Evolutionary conservation across 2,888 invertebrate genomes (phyloP), one percentile per base, ranked within the genome.

Genomic region (Leucozona laternaria): DNA sequence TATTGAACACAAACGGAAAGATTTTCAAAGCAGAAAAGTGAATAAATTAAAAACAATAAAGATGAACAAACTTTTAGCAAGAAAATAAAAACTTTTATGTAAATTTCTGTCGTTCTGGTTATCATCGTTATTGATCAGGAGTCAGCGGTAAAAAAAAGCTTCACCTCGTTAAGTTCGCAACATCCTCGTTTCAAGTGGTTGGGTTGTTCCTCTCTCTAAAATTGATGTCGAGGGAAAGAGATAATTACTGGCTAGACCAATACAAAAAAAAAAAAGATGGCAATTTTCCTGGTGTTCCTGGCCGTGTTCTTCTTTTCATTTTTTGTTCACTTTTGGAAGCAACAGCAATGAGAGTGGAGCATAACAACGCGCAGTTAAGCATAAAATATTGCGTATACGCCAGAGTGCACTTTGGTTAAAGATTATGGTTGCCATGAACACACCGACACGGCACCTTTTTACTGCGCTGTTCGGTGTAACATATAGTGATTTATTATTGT

Each of bases 381-480:
- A 53, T 68, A 53, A 53, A 68, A 68, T 68, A 68, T 68, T 68
- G 68, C 68, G 68, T 68, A 68, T 68, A 68, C 68, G 68, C 68
- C 68, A 53, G 53, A 68, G 68, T 68, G 68, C 68, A 68, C 68
- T 68, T 53, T 25, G 37, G 37, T 53, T 53, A 10, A n/a, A 34
- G 68, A 68, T 68, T 53, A 68, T 68, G 50, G 53, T n/a, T 53
- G 34, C 34, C 68, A 11, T 66, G 48, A 68, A 68, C 0, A 68
- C 53, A 68, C 37, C 25, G 20, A 25, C 68, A 68, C 15, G n/a
- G 53, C 37, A 53, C 25, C 25, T 53, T 53, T 37, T 53, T 53
- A 53, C 25, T 48, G 37, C 53, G 48, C 22, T 68, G 31, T 48
- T 34, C 34, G 22, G 53, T 25, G 37, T 53, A 48, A 50, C 50